Conservation (phyloP, 2,888 invertebrate genomes). For the Cryptocephalus moraei region DNA sequence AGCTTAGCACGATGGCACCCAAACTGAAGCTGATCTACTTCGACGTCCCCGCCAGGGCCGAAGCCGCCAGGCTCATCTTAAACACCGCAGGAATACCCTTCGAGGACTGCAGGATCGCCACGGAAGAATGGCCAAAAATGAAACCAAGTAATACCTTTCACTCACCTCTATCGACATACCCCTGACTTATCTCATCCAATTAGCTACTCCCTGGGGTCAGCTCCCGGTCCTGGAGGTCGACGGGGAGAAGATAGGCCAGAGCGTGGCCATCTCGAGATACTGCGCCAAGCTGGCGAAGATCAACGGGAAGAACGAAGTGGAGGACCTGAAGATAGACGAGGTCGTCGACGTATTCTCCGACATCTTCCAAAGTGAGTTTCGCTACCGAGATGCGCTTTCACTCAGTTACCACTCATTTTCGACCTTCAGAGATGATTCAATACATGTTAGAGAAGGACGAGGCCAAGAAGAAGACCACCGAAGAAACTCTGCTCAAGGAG, state of each 20-base stretch:
- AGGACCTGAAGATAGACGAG: constrained; percentile 49
- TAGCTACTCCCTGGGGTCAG: constrained; percentile 52
- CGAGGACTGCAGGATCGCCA: constrained; percentile 6
- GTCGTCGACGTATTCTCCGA: constrained; percentile 49
- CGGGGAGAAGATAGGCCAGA: constrained; percentile 50
- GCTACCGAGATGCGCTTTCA: too few species aligned
- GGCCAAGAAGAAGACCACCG: constrained; percentile 1
- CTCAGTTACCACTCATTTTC: too few species aligned
- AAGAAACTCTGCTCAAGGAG: constrained; percentile 19
- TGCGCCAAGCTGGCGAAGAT: constrained; percentile 48
- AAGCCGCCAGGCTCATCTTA: constrained; percentile 8
- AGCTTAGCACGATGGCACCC: constrained; percentile 4
- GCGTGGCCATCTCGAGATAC: constrained; percentile 48
- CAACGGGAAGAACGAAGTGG: constrained; percentile 43
- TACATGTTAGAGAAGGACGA: constrained; percentile 3
- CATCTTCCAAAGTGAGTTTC: constrained; percentile 45
- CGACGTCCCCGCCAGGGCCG: constrained; percentile 6
- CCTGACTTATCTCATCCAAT: too few species aligned
- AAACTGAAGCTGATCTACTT: constrained; percentile 8
- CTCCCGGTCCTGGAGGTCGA: constrained; percentile 51
- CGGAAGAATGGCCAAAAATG: constrained; percentile 6
- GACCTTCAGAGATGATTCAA: constrained; percentile 2
- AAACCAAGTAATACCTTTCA: constrained; percentile 7
- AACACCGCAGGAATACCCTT: constrained; percentile 7
- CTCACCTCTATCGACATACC: too few species aligned